A percentile compares a stretch with the other conserved stretches of the same genome.
Conservation (phyloP, 2,113 vertebrate genomes). For the Jacana jacana region DNA sequence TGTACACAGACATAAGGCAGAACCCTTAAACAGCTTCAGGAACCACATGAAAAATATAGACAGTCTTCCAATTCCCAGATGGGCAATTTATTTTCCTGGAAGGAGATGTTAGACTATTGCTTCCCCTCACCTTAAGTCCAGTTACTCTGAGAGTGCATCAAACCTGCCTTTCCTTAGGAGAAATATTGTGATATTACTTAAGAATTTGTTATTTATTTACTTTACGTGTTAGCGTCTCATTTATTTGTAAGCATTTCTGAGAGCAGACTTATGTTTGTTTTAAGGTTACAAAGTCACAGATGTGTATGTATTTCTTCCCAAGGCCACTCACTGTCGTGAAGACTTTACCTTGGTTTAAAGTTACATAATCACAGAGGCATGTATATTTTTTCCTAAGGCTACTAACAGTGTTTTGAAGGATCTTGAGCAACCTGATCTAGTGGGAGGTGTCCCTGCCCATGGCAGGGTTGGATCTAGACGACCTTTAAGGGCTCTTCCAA, state of each 20-base stretch:
- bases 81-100: neutral
- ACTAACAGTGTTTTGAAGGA: neutral
- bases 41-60: neutral
- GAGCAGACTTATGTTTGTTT: neutral
- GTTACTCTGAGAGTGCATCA: neutral
- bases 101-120: neutral
- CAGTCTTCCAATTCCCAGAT: neutral
- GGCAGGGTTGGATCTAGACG: neutral
- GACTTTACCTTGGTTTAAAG: neutral
- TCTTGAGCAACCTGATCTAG: neutral
- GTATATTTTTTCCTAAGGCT: neutral
- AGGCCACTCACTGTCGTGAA: neutral
- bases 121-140: neutral
- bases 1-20: neutral
- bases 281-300: neutral
- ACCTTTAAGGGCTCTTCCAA: neutral
- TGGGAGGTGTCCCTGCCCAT: neutral
- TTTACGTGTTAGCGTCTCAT: neutral
- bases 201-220: neutral
- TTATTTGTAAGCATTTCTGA: neutral
- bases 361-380: neutral
- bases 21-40: neutral
- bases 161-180: neutral
- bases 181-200: neutral
- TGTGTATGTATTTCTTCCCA: accelerated